A percentile compares a stretch with the other conserved stretches of the same genome.
Conservation (phyloP, 2,113 vertebrate species). For the Chaetodon trifascialis region DNA sequence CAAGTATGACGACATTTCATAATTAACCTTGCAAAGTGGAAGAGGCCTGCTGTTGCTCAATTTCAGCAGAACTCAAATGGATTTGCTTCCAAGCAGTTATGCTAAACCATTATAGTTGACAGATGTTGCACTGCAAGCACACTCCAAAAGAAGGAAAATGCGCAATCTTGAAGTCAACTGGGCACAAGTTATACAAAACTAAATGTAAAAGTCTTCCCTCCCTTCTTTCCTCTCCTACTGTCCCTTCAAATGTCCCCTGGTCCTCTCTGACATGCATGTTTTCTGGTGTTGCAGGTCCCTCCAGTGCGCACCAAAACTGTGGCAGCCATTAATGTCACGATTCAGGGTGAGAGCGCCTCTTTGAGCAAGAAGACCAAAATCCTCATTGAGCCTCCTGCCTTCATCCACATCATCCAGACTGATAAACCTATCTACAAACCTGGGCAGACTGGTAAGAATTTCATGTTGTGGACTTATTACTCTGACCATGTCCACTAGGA, state of each 20-base stretch:
- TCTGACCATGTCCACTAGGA: not conserved
- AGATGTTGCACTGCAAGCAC: constrained; percentile 11
- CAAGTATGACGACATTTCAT: constrained; percentile 19
- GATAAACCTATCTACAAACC: constrained; percentile 86
- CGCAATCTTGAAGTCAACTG: not conserved
- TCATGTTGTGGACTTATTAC: not conserved
- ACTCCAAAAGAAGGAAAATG: not conserved
- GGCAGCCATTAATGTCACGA: constrained; percentile 45
- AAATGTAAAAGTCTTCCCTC: not conserved
- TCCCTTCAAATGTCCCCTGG: not conserved
- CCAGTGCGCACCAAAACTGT: constrained; percentile 36
- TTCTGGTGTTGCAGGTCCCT: constrained; percentile 73
- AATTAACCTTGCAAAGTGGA: constrained; percentile 14
- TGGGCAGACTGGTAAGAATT: constrained; percentile 76
- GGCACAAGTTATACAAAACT: not conserved
- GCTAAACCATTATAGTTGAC: not conserved
- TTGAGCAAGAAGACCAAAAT: constrained; percentile 67
- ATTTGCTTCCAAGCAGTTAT: not conserved
- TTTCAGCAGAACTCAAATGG: not conserved
- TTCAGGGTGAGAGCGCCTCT: not conserved
- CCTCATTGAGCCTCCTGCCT: constrained; percentile 58
- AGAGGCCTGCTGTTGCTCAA: constrained; percentile 11
- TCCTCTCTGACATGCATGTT: constrained; percentile 23
- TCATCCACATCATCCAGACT: constrained; percentile 75
- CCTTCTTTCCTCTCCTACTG: not conserved